Evolutionary conservation across 2,113 vertebrate species (phyloP), one percentile per base, ranked within the genome.

Genomic region (Dascyllus trimaculatus): DNA sequence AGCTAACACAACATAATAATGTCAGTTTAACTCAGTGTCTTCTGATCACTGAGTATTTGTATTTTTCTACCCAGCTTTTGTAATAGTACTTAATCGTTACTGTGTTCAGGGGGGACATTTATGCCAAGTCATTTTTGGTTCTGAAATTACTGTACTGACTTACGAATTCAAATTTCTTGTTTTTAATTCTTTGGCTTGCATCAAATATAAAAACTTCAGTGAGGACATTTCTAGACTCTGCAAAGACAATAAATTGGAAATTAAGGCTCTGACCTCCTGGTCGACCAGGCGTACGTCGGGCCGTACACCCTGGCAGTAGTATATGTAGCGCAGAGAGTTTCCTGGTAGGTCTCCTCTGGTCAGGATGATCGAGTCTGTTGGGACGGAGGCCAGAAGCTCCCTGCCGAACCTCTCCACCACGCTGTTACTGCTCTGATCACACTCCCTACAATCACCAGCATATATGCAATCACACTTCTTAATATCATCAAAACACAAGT

Each of bases 271-370:
- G 91, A 99, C 98, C 96, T 99, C 98, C 88, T 99, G 98, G 91
- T 99, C 97, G 54, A 99, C 96, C 17, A 99, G 93, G 18, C 94
- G 95, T 59, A 97, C 43, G 79, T 99, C 97, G 2, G 97, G 96
- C 74, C 98, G 95, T 46, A 96, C 51, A 0, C 92, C 96, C 83
- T 97, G 95, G 1, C 98, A 99, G 52, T 98, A 98, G 92, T 98
- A 95, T 29, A 98, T 46, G 53, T 99, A 99, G 79, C 98, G 97
- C 68, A 99, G 92, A 52, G 97, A 94, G 88, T 99, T 99, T 32
- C 98, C 98, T 0, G 98, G 97, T 73, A 99, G 89, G 85, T 99
- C 98, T 80, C 98, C 98, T 88, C 97, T 95, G 4, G 98, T 96
- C 92, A 99, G 92, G 82, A 99, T 88, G 88, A 98, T 91, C 0